Evolutionary conservation across 2,113 vertebrate genomes (phyloP), one percentile per base, ranked within the genome.

Genomic region (Lucifuga dentata): DNA sequence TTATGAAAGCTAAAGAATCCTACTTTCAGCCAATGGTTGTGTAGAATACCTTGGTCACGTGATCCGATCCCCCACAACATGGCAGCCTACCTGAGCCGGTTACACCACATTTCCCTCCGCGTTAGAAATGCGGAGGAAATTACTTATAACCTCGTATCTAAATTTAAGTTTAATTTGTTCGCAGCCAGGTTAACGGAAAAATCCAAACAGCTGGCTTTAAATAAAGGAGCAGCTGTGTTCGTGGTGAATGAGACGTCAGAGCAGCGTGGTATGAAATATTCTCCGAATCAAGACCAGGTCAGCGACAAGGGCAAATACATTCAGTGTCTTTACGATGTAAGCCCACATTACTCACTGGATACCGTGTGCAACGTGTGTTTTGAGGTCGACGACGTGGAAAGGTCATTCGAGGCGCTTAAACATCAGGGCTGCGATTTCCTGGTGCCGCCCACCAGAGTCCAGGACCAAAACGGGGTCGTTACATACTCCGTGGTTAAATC

Each of bases 291-390:
- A 8, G 63, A 12, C 1, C 39, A 15, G 64, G 17, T 29, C 16
- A 19, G 19, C 11, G 38, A 29, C 35, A 49, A 3, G 10, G 40
- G 36, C 15, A 0, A 51, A 0, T 6, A 50, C 0, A 0, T 0
- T 0, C 70, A 46, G 0, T 89, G 90, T 15, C 89, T 97, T 1
- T 98, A 97, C 0, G 95, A 95, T 0, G 41, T 90, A 43, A 77
- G 88, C 7, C 81, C 91, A 0, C 60, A 0, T 2, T 83, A 92
- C 2, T 0, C 89, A 0, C 83, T 97, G 66, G 92, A 97, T 39
- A 96, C 95, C 0, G 97, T 94, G 11, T 93, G 93, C 64, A 98
- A 98, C 0, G 73, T 98, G 80, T 97, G 96, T 68, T 97, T 98
- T 1, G 95, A 98, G 58, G 96, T 97, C 65, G 90, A 92, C 0